Conservation (phyloP, 2,888 invertebrate species). For the Orthosia incerta region DNA sequence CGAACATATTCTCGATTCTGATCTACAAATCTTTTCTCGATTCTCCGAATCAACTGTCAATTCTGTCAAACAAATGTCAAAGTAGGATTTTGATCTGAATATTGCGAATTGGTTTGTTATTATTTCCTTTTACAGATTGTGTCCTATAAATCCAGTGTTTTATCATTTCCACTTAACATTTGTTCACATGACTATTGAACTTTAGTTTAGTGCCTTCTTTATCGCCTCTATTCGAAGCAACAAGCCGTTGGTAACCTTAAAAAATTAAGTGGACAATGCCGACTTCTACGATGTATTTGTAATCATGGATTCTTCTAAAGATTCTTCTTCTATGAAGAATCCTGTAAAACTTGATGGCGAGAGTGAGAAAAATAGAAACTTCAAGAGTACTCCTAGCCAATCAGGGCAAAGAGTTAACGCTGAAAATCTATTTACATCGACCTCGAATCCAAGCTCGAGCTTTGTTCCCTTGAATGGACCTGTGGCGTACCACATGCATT, state of each 20-base stretch:
- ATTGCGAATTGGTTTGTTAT: slow-evolving; percentile 70
- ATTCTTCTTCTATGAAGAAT: slow-evolving; percentile 76
- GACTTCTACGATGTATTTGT: slow-evolving; percentile 78
- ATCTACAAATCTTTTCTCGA: slow-evolving; percentile 7
- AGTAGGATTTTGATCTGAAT: slow-evolving; percentile 64
- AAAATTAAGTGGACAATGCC: slow-evolving; percentile 83
- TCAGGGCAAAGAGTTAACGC: slow-evolving; percentile 74
- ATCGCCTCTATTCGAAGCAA: slow-evolving; percentile 58
- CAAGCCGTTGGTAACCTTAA: slow-evolving; percentile 78
- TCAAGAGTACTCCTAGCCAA: slow-evolving; percentile 72
- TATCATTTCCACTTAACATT: slow-evolving; percentile 34
- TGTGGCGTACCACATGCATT: slow-evolving; percentile 68
- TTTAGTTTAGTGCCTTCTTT: slow-evolving; percentile 44
- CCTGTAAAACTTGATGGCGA: slow-evolving; percentile 76
- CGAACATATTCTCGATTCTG: not conserved
- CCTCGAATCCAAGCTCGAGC: slow-evolving; percentile 78
- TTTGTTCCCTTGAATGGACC: slow-evolving; percentile 78
- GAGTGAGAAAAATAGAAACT: slow-evolving; percentile 74
- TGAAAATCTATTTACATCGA: slow-evolving; percentile 81
- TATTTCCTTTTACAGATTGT: slow-evolving; percentile 64
- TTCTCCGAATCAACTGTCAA: slow-evolving; percentile 53
- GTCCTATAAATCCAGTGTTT: slow-evolving; percentile 39
- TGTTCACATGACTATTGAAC: slow-evolving; percentile 24
- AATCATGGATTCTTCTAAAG: slow-evolving; percentile 85
- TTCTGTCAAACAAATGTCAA: slow-evolving; percentile 63